Percentiles rank a stretch among this genome's conserved stretches.
phyloP scores from a whole-genome alignment of 2,888 invertebrate genomes.

The Podotricha telesiphe region DNA sequence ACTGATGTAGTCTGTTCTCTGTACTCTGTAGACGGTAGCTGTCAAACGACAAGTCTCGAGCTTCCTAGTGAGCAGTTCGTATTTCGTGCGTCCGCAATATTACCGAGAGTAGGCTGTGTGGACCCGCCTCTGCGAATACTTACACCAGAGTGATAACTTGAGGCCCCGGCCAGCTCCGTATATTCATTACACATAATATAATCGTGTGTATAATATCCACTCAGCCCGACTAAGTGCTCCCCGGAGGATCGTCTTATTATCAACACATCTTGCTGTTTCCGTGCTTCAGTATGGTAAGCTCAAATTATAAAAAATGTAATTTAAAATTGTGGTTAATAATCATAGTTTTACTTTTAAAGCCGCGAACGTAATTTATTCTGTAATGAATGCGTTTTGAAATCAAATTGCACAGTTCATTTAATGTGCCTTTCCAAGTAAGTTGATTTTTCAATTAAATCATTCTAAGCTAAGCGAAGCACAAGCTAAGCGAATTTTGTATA shows the following conservation, averaged over 20 bases:
- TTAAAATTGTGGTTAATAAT: background rate
- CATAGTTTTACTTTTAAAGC: slow-evolving; percentile 4
- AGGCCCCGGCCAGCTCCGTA: background rate
- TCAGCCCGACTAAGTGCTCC: slow-evolving; percentile 9
- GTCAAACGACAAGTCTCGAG: slow-evolving; percentile 15
- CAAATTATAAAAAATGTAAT: slow-evolving; percentile 3
- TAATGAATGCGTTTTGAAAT: background rate
- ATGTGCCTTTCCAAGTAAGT: background rate
- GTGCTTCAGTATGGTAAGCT: slow-evolving; percentile 32
- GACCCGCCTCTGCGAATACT: background rate
- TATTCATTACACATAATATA: background rate
- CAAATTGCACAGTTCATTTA: background rate
- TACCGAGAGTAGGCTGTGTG: slow-evolving; percentile 2
- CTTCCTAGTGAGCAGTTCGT: background rate
- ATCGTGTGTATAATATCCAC: slow-evolving; percentile 12
- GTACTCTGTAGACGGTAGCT: background rate
- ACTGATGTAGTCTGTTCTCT: background rate
- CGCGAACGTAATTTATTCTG: background rate
- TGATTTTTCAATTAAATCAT: slow-evolving; percentile 1
- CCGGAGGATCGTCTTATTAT: slow-evolving; percentile 17
- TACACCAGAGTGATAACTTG: background rate
- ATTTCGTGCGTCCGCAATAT: background rate
- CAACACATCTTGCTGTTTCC: slow-evolving; percentile 26
- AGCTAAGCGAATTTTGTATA: background rate
- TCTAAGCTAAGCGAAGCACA: background rate